Percentiles rank a stretch among this genome's conserved stretches.
These are phyloP conservation scores for Zhuqinia jingwanae DNA, from an alignment of 2,888 invertebrate genomes.

Conservation along the genomic window DNA sequence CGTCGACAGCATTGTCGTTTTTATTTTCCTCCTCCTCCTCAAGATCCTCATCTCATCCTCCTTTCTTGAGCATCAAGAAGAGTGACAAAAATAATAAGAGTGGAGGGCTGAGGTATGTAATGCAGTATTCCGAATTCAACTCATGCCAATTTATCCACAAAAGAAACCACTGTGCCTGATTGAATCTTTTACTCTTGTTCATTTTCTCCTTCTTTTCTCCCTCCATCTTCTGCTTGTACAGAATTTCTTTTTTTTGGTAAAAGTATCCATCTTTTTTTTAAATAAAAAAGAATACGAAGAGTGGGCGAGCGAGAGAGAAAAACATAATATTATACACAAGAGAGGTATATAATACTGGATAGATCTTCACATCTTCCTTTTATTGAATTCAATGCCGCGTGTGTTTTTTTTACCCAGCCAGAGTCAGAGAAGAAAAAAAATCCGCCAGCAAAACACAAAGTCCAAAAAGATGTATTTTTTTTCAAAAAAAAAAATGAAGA, in stretches of 20 bases:
- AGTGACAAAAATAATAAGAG: slow-evolving; percentile 14
- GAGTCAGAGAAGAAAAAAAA: slow-evolving; percentile 29
- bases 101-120: slow-evolving; percentile 66
- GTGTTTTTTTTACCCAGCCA: no score
- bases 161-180: slow-evolving; percentile 72
- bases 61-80: no score
- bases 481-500: no score
- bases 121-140: slow-evolving; percentile 69
- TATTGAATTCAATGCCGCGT: slow-evolving; percentile 59
- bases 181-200: no score
- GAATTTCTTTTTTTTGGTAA: slow-evolving; percentile 61
- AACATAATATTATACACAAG: no score
- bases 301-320: not conserved
- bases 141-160: slow-evolving; percentile 72
- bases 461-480: not conserved
- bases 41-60: no score
- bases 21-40: no score
- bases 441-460: no score
- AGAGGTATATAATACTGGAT: no score
- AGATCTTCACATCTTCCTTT: slow-evolving; percentile 10
- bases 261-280: not conserved
- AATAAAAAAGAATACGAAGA: slow-evolving; percentile 29
- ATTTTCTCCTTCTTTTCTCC: no score
- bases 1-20: no score
- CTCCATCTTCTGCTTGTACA: not conserved